phyloP scores from a whole-genome alignment of 2,797 vertebrate genomes.

The Anableps anableps region DNA sequence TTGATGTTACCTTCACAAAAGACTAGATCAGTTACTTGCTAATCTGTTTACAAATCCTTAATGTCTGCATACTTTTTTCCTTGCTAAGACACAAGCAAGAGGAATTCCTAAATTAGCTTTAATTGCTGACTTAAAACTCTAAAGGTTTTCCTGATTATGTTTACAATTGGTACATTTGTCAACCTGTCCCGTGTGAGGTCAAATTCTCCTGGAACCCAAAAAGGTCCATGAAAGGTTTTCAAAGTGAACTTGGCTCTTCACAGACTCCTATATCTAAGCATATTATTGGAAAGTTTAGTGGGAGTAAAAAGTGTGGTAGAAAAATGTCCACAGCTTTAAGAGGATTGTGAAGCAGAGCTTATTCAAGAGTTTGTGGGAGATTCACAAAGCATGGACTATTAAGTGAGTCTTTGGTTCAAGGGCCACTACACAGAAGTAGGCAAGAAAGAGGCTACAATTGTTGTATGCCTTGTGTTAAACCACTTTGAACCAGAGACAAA shows the following conservation, averaged over 20 bases:
- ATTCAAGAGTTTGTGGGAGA: not conserved
- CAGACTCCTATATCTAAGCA: not conserved
- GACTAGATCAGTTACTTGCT: not conserved
- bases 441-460: not conserved
- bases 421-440: not conserved
- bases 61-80: not conserved
- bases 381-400: not conserved
- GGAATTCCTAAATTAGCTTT: not conserved
- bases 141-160: not conserved
- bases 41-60: not conserved
- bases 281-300: not conserved
- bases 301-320: not conserved
- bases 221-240: not conserved
- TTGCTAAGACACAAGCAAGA: not conserved
- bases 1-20: not conserved
- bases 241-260: not conserved
- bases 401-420: not conserved
- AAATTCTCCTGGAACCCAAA: not conserved
- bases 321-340: not conserved
- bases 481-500: not conserved
- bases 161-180: not conserved
- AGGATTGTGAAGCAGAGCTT: not conserved
- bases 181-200: not conserved
- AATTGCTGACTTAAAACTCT: not conserved
- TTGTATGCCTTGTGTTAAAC: not conserved